These are phyloP conservation scores for Ploceus nigricollis DNA, from an alignment of 2,113 vertebrate genomes.

Conservation along the genomic window DNA sequence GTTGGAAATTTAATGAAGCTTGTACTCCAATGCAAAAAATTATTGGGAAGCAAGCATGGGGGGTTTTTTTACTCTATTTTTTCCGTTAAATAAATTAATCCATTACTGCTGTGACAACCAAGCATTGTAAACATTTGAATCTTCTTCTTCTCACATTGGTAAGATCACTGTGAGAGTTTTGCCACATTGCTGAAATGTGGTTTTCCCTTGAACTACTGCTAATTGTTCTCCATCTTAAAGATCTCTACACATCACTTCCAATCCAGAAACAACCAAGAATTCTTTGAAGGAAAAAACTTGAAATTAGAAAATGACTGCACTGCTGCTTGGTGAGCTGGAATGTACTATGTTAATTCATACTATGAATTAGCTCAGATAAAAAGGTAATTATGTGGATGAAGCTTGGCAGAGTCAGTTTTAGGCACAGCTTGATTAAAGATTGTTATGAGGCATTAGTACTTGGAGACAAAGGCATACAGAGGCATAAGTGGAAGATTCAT, in stretches of 20 bases:
- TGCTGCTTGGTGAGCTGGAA: neutral
- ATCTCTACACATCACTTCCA: neutral
- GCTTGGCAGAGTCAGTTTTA: neutral
- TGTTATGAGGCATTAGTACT: neutral
- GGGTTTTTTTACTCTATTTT: neutral
- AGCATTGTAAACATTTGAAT: neutral
- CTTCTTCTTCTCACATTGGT: neutral
- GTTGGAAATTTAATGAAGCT: neutral
- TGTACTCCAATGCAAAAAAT: neutral
- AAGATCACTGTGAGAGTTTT: neutral
- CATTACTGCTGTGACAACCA: neutral
- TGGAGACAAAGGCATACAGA: neutral
- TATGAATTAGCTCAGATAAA: neutral
- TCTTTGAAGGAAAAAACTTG: neutral
- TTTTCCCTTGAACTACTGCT: neutral
- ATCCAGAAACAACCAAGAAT: neutral
- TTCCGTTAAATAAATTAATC: neutral
- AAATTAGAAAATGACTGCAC: neutral
- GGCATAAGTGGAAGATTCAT: fast-evolving
- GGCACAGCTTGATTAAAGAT: neutral
- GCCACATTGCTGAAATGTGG: neutral
- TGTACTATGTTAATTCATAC: neutral
- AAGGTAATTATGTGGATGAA: neutral
- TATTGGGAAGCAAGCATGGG: neutral
- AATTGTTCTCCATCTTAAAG: neutral